Evolutionary conservation across 2,113 vertebrate genomes (phyloP), one percentile per base, ranked within the genome.

Genomic region (zebrafish (Danio rerio)): DNA sequence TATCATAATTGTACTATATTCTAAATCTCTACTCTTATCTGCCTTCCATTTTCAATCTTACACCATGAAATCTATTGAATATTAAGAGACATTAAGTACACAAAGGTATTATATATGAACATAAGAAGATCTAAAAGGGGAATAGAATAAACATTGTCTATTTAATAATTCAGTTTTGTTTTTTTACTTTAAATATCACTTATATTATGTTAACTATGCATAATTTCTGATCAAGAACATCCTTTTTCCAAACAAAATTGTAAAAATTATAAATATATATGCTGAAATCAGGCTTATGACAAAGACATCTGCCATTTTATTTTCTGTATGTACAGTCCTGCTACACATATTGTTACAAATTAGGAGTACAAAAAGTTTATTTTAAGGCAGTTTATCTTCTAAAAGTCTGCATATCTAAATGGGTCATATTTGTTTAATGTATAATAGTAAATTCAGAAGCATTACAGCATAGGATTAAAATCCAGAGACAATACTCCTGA

Each of bases 381-480:
- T 70, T 61, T 61, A 21, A 61, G n/a, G 58, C 58, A 21, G 20
- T 56, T n/a, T 5, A 21, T 18, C 18, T 20, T 11, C 2, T 20
- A 70, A 70, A 70, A 5, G 1, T 70, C 11, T n/a, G 45, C 8
- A 66, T 45, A 45, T n/a, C 5, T 1, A 7, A 45, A 68, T 5
- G 16, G 65, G 40, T 42, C 0, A 11, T 45, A 45, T 7, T 7
- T 43, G 15, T 66, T n/a, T 7, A 69, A 49, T 42, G 50, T 15
- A 20, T 63, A 18, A 43, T 9, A 43, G 45, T 62, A 81, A 56
- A 71, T 58, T 81, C 47, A 65, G 82, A 83, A 83, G 40, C 20
- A 56, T 53, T 49, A 72, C 47, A 45, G 80, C 75, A 61, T 72
- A 73, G 47, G 11, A 76, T 78, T 42, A 73, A 72, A 82, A 61